These are phyloP conservation scores for Vulpes vulpes DNA, from an alignment of 2,113 vertebrate species.

Conservation along the genomic window DNA sequence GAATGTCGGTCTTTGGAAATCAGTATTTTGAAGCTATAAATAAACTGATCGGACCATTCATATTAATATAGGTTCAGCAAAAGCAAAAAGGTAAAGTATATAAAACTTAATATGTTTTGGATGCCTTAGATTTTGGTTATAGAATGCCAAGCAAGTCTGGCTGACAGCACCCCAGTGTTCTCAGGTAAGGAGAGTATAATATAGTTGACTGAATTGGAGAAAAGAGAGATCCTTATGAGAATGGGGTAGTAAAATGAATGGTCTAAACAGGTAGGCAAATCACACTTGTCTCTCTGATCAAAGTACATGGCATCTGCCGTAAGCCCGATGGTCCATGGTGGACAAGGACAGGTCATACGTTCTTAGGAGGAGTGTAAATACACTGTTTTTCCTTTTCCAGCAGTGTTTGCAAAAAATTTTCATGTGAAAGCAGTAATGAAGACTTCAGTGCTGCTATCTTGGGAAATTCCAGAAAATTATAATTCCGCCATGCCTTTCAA, in stretches of 20 bases:
- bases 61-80: constrained; percentile 90
- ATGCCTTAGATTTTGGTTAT: constrained; percentile 87
- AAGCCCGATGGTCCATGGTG: constrained; percentile 51
- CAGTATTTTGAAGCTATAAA: constrained; percentile 88
- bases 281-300: constrained; percentile 61
- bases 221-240: constrained; percentile 72
- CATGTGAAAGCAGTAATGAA: constrained; percentile 99
- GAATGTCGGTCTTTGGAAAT: constrained; percentile 90
- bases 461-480: constrained; percentile 99
- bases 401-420: constrained; percentile 99
- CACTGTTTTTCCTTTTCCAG: constrained; percentile 97
- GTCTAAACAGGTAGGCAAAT: constrained; percentile 84
- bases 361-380: constrained; percentile 93
- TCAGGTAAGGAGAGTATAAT: constrained; percentile 89
- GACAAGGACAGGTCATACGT: constrained; percentile 59
- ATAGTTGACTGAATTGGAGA: constrained; percentile 69
- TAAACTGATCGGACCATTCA: constrained; percentile 87
- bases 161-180: constrained; percentile 83
- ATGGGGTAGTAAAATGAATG: constrained; percentile 77
- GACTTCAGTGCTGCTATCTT: constrained; percentile 97
- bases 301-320: constrained; percentile 61
- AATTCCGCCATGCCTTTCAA: constrained; percentile 99
- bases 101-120: constrained; percentile 87
- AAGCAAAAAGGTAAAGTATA: constrained; percentile 90
- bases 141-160: constrained; percentile 86